Evolutionary conservation across 2,113 vertebrate species (phyloP).

Genomic region (Mesoclemmys tuberculata): DNA sequence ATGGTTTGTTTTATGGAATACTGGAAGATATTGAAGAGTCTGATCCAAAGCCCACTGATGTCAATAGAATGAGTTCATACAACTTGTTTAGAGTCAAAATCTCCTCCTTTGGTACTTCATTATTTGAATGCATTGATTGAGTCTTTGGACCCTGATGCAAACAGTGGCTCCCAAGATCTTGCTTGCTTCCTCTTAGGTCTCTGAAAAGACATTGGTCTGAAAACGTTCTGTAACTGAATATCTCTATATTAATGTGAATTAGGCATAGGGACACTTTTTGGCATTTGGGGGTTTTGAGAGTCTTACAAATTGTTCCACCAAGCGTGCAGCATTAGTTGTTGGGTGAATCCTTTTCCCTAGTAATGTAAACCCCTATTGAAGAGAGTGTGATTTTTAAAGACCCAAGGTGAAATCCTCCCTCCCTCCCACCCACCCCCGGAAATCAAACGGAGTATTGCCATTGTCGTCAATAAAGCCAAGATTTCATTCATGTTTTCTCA

Average conservation of each 20-base stretch:
- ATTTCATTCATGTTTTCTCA: neutral
- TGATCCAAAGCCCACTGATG: neutral
- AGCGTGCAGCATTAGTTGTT: neutral
- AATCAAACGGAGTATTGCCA: neutral
- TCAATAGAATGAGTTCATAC: neutral
- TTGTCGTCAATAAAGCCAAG: neutral
- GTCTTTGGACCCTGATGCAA: neutral
- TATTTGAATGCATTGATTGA: neutral
- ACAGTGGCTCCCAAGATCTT: neutral
- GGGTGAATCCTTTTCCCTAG: neutral
- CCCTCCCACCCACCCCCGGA: no score
- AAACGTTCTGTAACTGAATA: neutral
- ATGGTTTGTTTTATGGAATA: neutral
- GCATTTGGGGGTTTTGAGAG: neutral
- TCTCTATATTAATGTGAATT: neutral
- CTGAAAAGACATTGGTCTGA: neutral
- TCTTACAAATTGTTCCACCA: neutral
- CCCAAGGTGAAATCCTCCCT: neutral
- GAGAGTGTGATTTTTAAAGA: neutral
- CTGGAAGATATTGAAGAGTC: neutral
- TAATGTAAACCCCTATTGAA: neutral
- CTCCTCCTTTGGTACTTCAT: neutral
- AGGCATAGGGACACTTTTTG: neutral
- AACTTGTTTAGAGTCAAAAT: neutral
- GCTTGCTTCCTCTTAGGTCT: neutral